Evolutionary conservation across 2,888 invertebrate species (phyloP), one percentile per base, ranked within the genome.

Genomic region (Hypercompe scribonia): DNA sequence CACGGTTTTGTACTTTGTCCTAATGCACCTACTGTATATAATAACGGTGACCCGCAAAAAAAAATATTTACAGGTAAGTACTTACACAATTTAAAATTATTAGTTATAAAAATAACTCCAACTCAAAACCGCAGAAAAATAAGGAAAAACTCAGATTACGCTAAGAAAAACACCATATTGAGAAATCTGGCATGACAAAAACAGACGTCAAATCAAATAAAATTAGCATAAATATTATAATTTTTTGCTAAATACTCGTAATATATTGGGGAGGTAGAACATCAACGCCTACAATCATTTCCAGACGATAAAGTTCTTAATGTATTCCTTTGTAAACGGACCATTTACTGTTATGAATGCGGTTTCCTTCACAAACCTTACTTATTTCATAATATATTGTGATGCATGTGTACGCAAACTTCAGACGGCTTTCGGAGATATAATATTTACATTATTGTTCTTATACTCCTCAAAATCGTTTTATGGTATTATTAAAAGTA

Each of bases 301-400:
- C 85, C 90, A 86, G 82, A 75, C 89, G 85, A 92, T 93, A 91
- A 93, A 92, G 74, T 86, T 87, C 86, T 88, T 89, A 90, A 92
- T 92, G 87, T 87, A 90, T 89, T 88, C 89, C 87, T 89, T 89
- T 86, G 85, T 86, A 87, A 89, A 88, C 90, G 92, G 89, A 85
- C 91, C 92, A 92, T 93, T 94, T 91, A 88, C 85, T 89, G 83
- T 91, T 90, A 92, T 89, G 91, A 89, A 86, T 87, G 81, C 81
- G 83, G 88, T 86, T 90, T 90, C 83, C 89, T 90, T 89, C 87
- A 84, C 85, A 86, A 83, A 78, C 78, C 74, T 83, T 90, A 90
- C 91, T 91, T 92, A 92, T 90, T 83, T 84, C 84, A 81, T n/a
- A n/a, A n/a, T n/a, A n/a, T 84, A 84, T 83, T 87, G 82, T 82